phyloP scores from a whole-genome alignment of 2,888 invertebrate genomes.

The Sarcophaga rosellei region DNA sequence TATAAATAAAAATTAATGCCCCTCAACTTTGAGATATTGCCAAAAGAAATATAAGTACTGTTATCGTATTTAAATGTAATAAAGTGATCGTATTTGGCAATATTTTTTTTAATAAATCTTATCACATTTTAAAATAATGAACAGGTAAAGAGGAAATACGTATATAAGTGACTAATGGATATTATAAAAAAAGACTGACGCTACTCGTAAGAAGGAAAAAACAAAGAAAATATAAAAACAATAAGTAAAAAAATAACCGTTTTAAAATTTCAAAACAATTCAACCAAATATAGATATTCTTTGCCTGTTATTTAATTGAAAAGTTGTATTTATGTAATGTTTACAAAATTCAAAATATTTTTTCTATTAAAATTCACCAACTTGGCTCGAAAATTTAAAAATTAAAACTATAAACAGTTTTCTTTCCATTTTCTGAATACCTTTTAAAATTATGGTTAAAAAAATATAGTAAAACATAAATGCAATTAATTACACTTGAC shows the following conservation, averaged over 20 bases:
- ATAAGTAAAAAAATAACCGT: not conserved
- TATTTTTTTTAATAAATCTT: slow-evolving; percentile 21
- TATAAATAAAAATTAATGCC: not conserved
- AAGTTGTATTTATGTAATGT: not conserved
- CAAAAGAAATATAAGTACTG: not conserved
- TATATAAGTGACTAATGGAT: not conserved
- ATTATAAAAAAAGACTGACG: not conserved
- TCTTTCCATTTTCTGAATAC: slow-evolving; percentile 18
- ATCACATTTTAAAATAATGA: slow-evolving; percentile 11
- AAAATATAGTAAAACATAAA: slow-evolving; percentile 35
- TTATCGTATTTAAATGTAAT: not conserved
- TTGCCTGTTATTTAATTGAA: not conserved
- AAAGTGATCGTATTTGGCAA: not conserved
- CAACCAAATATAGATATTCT: no score
- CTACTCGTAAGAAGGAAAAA: not conserved
- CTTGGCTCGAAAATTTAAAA: slow-evolving; percentile 9
- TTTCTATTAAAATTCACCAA: not conserved
- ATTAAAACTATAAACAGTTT: slow-evolving; percentile 43
- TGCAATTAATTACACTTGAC: slow-evolving; percentile 59
- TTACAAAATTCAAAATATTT: not conserved
- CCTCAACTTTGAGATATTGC: slow-evolving; percentile 13
- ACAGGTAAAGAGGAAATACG: slow-evolving; percentile 4
- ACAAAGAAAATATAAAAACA: not conserved
- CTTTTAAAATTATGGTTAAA: slow-evolving; percentile 47
- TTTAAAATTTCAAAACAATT: not conserved